Evolutionary conservation across 2,113 vertebrate genomes (phyloP), one percentile per base, ranked within the genome.

Genomic region (Struthidea cinerea): DNA sequence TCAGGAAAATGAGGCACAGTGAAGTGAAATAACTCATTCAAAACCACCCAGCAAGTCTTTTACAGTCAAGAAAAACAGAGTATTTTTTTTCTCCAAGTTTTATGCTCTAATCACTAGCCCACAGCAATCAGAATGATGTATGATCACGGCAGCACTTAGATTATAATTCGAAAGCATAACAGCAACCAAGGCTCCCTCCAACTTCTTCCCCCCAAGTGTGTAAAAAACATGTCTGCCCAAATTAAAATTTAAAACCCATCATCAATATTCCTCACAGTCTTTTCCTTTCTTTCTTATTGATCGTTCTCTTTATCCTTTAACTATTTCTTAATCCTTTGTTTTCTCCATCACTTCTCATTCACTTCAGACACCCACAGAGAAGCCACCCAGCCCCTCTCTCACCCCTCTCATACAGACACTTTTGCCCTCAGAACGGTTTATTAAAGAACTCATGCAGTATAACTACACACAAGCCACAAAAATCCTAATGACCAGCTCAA

Each of bases 31-130:
- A 93, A 84, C 44, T 86, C 55, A 55, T 93, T 88, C 91, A 93
- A 95, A 97, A 90, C 96, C 92, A 96, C 88, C 92, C 95, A 94
- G 85, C 44, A 84, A 96, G 85, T 69, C 67, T 78, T 85, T 83
- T 67, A 35, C 19, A 80, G 67, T 67, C 85, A 83, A 93, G 90
- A 95, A 94, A 93, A 90, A 75, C 74, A 78, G 50, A 55, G 13
- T 52, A 27, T 59, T 50, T 77, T 91, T 94, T 84, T 32, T 26
- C 46, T 92, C 32, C 56, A 86, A 68, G 41, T 89, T 91, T 90
- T 78, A 67, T 74, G 42, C 83, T 93, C 76, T 90, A 95, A 94
- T 94, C 92, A 92, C 60, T 93, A 70, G 68, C 57, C 84, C 52
- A 78, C 68, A 94, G 64, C 59, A 95, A 88, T 93, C 82, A 91